Evolutionary conservation across 2,888 invertebrate species (phyloP).

Genomic region (Anodontia alba): DNA sequence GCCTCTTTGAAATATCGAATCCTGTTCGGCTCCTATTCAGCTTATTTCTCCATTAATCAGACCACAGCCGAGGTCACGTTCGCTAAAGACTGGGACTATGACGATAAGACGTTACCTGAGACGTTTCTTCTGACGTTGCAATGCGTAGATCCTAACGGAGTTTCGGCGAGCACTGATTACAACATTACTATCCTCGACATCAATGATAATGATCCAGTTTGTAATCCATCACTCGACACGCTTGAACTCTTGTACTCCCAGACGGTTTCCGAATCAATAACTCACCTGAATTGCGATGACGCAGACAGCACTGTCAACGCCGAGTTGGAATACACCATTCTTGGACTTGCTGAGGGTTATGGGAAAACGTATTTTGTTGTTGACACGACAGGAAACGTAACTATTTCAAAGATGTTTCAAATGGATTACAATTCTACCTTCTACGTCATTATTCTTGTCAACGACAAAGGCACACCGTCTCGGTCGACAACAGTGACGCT

Average conservation of each 20-base stretch:
- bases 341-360: conserved; percentile 44
- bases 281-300: conserved; percentile 44
- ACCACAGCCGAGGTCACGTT: conserved; percentile 35
- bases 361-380: conserved; percentile 42
- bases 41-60: conserved; percentile 46
- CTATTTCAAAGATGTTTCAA: conserved; percentile 34
- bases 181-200: conserved; percentile 43
- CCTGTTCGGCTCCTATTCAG: conserved; percentile 36
- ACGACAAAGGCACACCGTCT: conserved; percentile 44
- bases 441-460: conserved; percentile 44
- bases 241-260: conserved; percentile 44
- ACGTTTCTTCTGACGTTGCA: conserved; percentile 46
- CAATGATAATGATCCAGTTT: conserved; percentile 55
- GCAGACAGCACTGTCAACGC: conserved; percentile 52
- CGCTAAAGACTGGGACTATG: conserved; percentile 44
- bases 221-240: conserved; percentile 34
- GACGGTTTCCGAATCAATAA: conserved; percentile 21
- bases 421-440: conserved; percentile 58
- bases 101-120: conserved; percentile 40
- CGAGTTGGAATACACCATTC: conserved; percentile 34
- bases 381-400: conserved; percentile 44
- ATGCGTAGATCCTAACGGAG: conserved; percentile 44
- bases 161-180: conserved; percentile 41
- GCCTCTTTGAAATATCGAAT: conserved; percentile 37
- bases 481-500: conserved; percentile 49